A percentile compares a stretch with the other conserved stretches of the same genome.
Conservation (phyloP, 1,140 invertebrate genomes). For the Bombus polaris region DNA sequence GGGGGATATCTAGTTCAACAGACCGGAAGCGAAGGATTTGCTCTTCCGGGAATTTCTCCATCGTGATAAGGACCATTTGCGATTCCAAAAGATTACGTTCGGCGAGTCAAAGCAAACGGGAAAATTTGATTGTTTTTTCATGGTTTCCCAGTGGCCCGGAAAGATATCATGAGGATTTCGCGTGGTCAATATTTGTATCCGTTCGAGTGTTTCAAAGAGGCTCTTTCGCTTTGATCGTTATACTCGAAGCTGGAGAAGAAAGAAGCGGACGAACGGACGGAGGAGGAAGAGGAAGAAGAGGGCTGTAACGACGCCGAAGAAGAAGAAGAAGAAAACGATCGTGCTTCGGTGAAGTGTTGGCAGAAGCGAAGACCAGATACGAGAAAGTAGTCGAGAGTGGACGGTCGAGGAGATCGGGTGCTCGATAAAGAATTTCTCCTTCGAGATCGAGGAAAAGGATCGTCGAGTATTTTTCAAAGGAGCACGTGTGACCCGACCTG, state of each 20-base stretch:
- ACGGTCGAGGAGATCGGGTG: conserved; percentile 54
- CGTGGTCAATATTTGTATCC: conserved; percentile 27
- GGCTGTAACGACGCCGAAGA: conserved; percentile 18
- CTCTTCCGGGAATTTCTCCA: conserved; percentile 53
- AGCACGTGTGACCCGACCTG: background rate
- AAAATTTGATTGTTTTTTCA: conserved; percentile 46
- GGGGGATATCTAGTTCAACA: conserved; percentile 21
- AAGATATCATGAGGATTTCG: conserved; percentile 50
- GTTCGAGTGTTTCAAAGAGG: conserved; percentile 32
- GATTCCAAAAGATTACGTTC: conserved; percentile 1
- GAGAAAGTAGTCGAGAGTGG: conserved; percentile 56
- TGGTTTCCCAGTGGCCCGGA: conserved; percentile 7
- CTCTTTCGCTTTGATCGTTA: conserved; percentile 42
- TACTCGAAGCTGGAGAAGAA: background rate
- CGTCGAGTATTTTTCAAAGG: background rate
- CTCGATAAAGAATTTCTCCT: conserved; percentile 52
- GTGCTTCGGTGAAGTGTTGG: conserved; percentile 51
- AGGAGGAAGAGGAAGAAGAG: conserved; percentile 31
- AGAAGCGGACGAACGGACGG: conserved; percentile 17
- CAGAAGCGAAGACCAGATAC: conserved; percentile 49
- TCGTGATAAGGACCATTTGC: conserved; percentile 17
- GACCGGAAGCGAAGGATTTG: conserved; percentile 51
- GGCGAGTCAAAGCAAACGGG: conserved; percentile 18
- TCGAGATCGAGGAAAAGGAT: conserved; percentile 19
- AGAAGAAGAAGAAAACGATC: conserved; percentile 47